Evolutionary conservation across 2,888 invertebrate genomes (phyloP).

Genomic region (Terebella lapidaria): DNA sequence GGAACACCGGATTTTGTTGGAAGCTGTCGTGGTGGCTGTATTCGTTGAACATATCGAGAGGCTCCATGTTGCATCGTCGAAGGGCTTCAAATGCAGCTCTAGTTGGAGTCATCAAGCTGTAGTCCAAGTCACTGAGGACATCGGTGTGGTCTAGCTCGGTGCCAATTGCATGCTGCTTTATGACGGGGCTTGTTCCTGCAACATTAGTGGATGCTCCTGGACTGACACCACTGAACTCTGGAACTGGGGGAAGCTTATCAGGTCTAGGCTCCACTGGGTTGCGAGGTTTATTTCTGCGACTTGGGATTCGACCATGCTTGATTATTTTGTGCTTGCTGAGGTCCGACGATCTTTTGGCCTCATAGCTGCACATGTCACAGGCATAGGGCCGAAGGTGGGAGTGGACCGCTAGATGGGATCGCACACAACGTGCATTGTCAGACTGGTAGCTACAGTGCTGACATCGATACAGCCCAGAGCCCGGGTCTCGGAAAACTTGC

Average conservation of each 20-base stretch:
- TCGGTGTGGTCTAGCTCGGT: not conserved
- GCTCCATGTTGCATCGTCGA: not conserved
- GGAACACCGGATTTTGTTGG: not conserved
- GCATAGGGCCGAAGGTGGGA: conserved; percentile 13
- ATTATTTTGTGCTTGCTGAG: conserved; percentile 12
- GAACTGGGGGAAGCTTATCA: not conserved
- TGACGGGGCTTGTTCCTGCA: not conserved
- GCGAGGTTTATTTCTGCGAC: not conserved
- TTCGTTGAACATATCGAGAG: not conserved
- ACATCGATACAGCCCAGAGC: conserved; percentile 6
- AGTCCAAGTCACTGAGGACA: not conserved
- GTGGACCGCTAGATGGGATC: conserved; percentile 12
- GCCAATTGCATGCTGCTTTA: not conserved
- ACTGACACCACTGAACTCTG: not conserved
- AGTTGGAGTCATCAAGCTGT: not conserved
- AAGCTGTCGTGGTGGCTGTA: not conserved
- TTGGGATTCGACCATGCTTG: conserved; percentile 7
- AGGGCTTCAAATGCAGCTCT: not conserved
- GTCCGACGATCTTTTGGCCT: conserved; percentile 13
- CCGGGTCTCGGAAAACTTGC: not conserved
- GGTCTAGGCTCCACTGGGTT: no score
- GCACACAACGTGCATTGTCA: not conserved
- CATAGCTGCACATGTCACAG: conserved; percentile 14
- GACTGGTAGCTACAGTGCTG: conserved; percentile 10
- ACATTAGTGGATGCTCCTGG: not conserved